Conservation (phyloP, 2,113 vertebrate species). For the Eretmochelys imbricata region DNA sequence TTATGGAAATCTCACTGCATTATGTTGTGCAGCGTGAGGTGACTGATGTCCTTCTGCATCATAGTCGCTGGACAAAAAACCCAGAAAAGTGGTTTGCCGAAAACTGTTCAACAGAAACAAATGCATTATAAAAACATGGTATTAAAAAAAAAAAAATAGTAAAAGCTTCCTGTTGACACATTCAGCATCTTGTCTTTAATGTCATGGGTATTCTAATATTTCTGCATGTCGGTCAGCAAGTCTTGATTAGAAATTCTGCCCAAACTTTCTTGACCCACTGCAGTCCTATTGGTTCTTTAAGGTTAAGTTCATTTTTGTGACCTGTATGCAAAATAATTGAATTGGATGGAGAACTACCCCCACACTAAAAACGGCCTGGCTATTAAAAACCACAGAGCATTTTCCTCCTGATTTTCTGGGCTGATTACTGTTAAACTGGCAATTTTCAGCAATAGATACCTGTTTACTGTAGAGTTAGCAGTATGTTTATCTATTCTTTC, state of each 20-base stretch:
- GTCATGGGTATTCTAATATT: neutral
- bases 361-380: neutral
- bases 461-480: neutral
- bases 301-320: neutral
- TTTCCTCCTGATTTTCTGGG: neutral
- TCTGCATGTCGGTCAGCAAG: neutral
- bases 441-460: constrained; percentile 4
- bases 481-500: neutral
- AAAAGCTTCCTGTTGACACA: constrained; percentile 19
- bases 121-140: neutral
- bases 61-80: neutral
- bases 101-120: neutral
- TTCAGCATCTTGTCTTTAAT: neutral
- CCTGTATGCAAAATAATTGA: neutral
- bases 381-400: constrained; percentile 3
- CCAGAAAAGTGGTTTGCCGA: neutral
- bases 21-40: neutral
- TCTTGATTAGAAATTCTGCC: neutral
- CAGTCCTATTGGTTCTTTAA: neutral
- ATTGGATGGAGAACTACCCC: neutral
- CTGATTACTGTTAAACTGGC: neutral
- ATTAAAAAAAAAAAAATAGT: neutral
- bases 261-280: neutral
- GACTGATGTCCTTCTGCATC: neutral
- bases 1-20: constrained; percentile 24